Percentiles rank a stretch among this genome's conserved stretches.
phyloP scores from a whole-genome alignment of 2,888 invertebrate genomes.

The Argyresthia albistria region DNA sequence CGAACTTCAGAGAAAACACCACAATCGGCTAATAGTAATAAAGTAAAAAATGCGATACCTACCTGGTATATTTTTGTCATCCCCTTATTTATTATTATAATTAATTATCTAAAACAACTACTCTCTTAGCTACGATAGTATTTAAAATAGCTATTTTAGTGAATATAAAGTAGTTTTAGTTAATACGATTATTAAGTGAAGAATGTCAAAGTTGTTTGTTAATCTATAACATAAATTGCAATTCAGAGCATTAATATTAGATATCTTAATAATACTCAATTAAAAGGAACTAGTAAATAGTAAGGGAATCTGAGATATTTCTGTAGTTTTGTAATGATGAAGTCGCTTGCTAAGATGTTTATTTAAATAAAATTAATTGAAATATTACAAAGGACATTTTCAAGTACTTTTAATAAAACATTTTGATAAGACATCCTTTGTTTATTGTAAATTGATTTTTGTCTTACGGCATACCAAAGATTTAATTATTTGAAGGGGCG shows the following conservation, averaged over 20 bases:
- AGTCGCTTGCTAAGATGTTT: conserved; percentile 19
- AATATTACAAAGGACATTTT: conserved; percentile 18
- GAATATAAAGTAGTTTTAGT: conserved; percentile 37
- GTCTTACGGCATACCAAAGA: conserved; percentile 5
- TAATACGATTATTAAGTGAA: conserved; percentile 33
- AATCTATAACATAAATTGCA: conserved; percentile 65
- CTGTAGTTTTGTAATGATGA: conserved; percentile 26
- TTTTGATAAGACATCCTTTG: conserved; percentile 7
- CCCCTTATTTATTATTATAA: not conserved
- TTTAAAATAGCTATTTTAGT: conserved; percentile 48
- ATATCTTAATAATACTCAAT: conserved; percentile 39
- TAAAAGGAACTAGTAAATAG: conserved; percentile 37
- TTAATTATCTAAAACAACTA: not conserved
- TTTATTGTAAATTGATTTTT: conserved; percentile 13
- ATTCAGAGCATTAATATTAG: conserved; percentile 68
- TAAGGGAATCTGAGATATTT: conserved; percentile 22
- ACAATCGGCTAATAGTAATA: too few species aligned
- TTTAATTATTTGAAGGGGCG: not conserved
- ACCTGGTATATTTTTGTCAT: not conserved
- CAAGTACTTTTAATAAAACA: conserved; percentile 8
- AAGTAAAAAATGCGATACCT: too few species aligned
- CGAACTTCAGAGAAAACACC: too few species aligned
- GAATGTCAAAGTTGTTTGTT: conserved; percentile 64
- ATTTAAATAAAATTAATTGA: not conserved
- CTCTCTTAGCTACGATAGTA: conserved; percentile 43